Percentiles rank a stretch among this genome's conserved stretches.
Evolutionary conservation across 2,797 vertebrate species (phyloP).

Genomic region (Prionace glauca): DNA sequence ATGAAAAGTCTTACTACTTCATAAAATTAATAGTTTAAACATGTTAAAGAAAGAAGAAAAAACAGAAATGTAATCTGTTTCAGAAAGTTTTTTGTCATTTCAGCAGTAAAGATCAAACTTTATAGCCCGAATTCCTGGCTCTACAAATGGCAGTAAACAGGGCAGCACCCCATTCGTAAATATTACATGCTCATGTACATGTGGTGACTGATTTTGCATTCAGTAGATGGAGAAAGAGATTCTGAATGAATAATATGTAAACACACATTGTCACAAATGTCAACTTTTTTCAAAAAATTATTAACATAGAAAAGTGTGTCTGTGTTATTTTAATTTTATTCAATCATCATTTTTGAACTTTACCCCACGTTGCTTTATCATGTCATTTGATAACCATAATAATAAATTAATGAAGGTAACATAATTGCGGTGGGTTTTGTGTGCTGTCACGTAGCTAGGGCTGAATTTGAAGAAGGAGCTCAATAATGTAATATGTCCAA

Average conservation of each 20-base stretch:
- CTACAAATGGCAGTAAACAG: neutral
- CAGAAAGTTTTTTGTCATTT: neutral
- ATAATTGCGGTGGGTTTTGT: neutral
- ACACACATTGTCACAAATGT: neutral
- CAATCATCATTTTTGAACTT: neutral
- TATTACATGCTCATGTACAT: neutral
- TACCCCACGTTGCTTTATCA: neutral
- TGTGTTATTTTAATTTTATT: neutral
- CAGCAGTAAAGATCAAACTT: neutral
- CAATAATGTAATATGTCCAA: neutral
- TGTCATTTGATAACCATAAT: neutral
- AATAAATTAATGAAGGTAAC: neutral
- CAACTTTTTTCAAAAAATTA: neutral
- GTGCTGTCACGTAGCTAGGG: neutral
- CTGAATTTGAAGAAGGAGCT: neutral
- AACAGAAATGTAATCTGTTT: neutral
- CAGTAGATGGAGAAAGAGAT: neutral
- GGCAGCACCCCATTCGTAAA: neutral
- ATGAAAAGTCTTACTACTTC: neutral
- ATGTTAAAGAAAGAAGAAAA: neutral
- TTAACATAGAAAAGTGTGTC: neutral
- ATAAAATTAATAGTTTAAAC: neutral
- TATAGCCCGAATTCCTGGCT: neutral
- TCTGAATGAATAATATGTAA: constrained; percentile 3
- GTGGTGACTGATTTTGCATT: neutral